These are phyloP conservation scores for Didymodactylos carnosus DNA, from an alignment of 2,888 invertebrate genomes.

Conservation along the genomic window DNA sequence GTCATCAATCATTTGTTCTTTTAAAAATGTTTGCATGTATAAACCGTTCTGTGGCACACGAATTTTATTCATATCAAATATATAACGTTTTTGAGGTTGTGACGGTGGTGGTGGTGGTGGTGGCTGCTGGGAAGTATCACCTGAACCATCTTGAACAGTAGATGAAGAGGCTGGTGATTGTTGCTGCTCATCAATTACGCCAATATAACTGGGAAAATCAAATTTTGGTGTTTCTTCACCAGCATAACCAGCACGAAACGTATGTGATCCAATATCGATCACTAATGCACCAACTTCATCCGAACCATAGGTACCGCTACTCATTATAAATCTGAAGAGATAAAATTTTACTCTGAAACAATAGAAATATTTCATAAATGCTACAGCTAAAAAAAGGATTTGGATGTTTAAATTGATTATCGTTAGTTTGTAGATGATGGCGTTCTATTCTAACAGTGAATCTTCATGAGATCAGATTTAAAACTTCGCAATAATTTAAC, in stretches of 20 bases:
- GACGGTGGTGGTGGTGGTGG: slow-evolving; percentile 17
- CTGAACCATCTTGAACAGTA: slow-evolving; percentile 21
- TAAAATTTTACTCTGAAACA: no score
- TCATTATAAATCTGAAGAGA: no score
- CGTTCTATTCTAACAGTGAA: no score
- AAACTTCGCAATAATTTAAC: no score
- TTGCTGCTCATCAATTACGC: slow-evolving; percentile 42
- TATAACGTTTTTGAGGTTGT: slow-evolving; percentile 37
- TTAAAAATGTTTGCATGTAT: slow-evolving; percentile 78
- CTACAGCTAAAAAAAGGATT: no score
- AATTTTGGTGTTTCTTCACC: slow-evolving; percentile 93
- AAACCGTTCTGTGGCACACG: slow-evolving; percentile 65
- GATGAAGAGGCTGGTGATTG: slow-evolving; percentile 22
- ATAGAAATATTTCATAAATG: no score
- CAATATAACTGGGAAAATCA: slow-evolving; percentile 79
- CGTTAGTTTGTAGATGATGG: no score
- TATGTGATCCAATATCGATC: slow-evolving; percentile 81
- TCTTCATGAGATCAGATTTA: no score
- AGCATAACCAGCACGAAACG: slow-evolving; percentile 72
- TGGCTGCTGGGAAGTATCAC: no score
- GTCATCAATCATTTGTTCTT: slow-evolving; percentile 94
- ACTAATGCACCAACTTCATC: slow-evolving; percentile 97
- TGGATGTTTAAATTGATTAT: no score
- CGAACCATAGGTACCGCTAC: slow-evolving; percentile 19
- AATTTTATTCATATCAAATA: slow-evolving; percentile 76